Base-by-base conservation (phyloP, 2,113 vertebrate species). In the Amblyopsis rosae region DNA sequence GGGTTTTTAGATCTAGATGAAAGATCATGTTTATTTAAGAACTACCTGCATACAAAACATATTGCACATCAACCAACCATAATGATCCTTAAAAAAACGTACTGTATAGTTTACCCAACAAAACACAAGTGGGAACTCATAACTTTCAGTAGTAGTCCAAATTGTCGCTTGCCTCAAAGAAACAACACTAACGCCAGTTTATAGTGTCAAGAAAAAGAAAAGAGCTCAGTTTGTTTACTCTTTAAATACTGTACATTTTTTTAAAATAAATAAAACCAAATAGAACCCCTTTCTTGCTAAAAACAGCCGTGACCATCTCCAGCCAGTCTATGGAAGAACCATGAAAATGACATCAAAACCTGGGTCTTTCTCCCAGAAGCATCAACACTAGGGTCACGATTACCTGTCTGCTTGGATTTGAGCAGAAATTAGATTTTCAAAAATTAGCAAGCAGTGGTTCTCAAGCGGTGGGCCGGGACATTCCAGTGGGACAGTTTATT, bases 21-120 rank as follows among this genome's bases (percentile, higher is more conserved):
- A 97, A 99, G 96, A 98, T 96, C 96, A 93, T 95, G 95, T 95
- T 98, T 99, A 99, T 99, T 97, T 94, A 94, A 94, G 96, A 98
- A 98, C 96, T 98, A 98, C 93, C 94, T 96, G 96, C 96, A 98
- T 98, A 98, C 96, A 98, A 98, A 99, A 98, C 96, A 98, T 99
- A 98, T 98, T 99, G 97, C 97, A 99, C 96, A 98, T 98, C 96
- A 98, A 98, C 96, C 97, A 98, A 97, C 94, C 94, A 96, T 96
- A 96, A 97, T 92, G 83, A 94, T 95, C 82, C 82, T 91, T 92
- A 45, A 79, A 95, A 95, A 93, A 94, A 86, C 88, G 76, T 83
- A 89, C 86, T 90, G 87, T 82, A 26, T 26, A 87, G 87, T 87
- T 84, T 84, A 89, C 82, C 86, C 83, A 91, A 91, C 75, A 95